These are phyloP conservation scores for Philypnodon macrostomus DNA, from an alignment of 2,797 vertebrate species.

Conservation along the genomic window DNA sequence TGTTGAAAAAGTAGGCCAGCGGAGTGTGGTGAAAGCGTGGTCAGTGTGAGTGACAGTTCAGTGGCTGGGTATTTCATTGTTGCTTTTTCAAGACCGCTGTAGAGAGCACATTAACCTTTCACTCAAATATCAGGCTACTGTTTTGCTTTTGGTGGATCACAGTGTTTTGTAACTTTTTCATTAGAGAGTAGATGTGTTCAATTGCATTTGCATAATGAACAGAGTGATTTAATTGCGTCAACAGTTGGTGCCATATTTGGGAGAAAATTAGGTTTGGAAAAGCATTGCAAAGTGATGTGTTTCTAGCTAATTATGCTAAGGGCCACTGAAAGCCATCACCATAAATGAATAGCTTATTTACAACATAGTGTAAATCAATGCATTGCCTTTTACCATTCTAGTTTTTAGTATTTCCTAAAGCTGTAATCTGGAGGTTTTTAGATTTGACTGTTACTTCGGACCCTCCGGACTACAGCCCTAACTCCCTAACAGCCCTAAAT, in stretches of 20 bases:
- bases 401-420: too few relatives aligned
- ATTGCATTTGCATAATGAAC: conserved; percentile 5
- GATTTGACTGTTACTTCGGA: too few relatives aligned
- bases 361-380: too few relatives aligned
- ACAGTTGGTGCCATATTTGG: neutral
- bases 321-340: too few relatives aligned
- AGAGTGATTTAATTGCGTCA: neutral
- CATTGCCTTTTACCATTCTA: too few relatives aligned
- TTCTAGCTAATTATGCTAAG: too few relatives aligned
- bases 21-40: conserved; percentile 23
- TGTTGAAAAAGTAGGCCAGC: conserved; percentile 53
- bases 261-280: too few relatives aligned
- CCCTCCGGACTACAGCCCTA: too few relatives aligned
- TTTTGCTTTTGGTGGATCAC: neutral
- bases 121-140: neutral
- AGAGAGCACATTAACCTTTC: conserved; percentile 15
- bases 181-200: neutral
- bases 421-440: too few relatives aligned
- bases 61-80: conserved; percentile 29
- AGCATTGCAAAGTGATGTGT: too few relatives aligned
- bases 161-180: neutral
- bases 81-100: conserved; percentile 13
- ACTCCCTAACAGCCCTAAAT: too few relatives aligned
- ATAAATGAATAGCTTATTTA: too few relatives aligned
- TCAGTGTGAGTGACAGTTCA: conserved; percentile 19